Evolutionary conservation across 2,113 vertebrate genomes (phyloP).

Genomic region (Hyperopisus bebe): DNA sequence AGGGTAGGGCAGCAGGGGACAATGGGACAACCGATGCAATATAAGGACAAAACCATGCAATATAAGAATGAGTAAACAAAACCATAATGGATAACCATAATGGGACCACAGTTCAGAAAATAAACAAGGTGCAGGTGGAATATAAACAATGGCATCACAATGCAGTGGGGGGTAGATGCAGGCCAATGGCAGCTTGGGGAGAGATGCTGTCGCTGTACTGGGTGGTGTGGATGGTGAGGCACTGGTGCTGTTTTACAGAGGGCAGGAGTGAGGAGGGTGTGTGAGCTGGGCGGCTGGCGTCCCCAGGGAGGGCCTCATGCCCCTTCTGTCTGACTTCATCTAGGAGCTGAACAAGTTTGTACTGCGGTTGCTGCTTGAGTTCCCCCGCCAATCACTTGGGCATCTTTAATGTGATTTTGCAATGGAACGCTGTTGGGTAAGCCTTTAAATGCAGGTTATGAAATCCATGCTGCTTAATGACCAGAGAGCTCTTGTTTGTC

Average conservation of each 20-base stretch:
- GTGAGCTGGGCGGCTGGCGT: not conserved
- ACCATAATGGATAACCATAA: not conserved
- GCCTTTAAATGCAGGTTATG: not conserved
- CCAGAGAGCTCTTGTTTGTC: not conserved
- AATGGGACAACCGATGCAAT: not conserved
- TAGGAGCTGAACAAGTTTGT: not conserved
- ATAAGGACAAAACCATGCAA: not conserved
- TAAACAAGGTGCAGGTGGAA: not conserved
- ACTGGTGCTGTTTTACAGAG: not conserved
- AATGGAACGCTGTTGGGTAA: not conserved
- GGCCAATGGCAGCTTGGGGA: not conserved
- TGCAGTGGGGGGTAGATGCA: not conserved
- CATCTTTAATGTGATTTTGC: not conserved
- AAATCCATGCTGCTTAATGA: not conserved
- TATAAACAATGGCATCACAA: not conserved
- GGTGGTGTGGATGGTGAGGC: not conserved
- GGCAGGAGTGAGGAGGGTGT: not conserved
- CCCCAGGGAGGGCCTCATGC: not conserved
- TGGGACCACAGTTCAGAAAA: not conserved
- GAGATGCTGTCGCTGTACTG: not conserved
- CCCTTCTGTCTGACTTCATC: not conserved
- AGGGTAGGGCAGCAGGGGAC: not conserved
- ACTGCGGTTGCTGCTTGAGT: not conserved
- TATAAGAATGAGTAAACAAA: not conserved
- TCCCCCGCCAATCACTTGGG: not conserved